Conservation (phyloP, 2,888 invertebrate genomes). For the Drosophila macrospina region DNA sequence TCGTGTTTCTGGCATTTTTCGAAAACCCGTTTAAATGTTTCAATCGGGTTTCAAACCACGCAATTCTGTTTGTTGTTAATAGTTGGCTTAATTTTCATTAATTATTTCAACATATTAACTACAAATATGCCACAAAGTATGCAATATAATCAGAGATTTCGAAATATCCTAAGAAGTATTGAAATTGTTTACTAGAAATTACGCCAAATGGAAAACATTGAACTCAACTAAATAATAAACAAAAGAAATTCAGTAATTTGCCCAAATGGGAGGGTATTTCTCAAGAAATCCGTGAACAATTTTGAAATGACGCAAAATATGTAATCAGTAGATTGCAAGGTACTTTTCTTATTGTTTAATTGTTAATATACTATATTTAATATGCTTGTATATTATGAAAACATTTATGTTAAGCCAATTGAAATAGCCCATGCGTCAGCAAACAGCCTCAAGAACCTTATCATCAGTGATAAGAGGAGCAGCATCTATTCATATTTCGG, state of each 20-base stretch:
- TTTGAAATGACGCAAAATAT: conserved; percentile 25
- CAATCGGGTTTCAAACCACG: background rate
- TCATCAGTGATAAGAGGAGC: conserved; percentile 13
- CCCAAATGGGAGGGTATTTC: conserved; percentile 2
- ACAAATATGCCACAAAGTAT: conserved; percentile 35
- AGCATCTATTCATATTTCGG: background rate
- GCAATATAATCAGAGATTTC: conserved; percentile 4
- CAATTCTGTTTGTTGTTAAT: background rate
- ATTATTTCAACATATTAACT: background rate
- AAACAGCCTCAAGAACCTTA: conserved; percentile 22
- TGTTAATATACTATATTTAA: background rate
- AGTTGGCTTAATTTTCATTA: background rate
- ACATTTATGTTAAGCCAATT: conserved; percentile 5
- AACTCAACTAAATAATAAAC: conserved; percentile 4
- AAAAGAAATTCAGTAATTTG: background rate
- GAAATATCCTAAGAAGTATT: too few species aligned
- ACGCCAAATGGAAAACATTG: conserved; percentile 1
- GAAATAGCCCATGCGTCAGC: conserved; percentile 27
- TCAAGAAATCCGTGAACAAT: background rate
- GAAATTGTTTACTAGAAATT: conserved; percentile 1
- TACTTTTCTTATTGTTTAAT: conserved; percentile 4
- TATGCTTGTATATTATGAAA: background rate
- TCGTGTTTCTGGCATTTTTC: conserved; percentile 5
- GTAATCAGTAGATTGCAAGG: conserved; percentile 1
- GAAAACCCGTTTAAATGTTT: conserved; percentile 7